Conservation (phyloP, 2,888 invertebrate species). For the Phasia obesa region DNA sequence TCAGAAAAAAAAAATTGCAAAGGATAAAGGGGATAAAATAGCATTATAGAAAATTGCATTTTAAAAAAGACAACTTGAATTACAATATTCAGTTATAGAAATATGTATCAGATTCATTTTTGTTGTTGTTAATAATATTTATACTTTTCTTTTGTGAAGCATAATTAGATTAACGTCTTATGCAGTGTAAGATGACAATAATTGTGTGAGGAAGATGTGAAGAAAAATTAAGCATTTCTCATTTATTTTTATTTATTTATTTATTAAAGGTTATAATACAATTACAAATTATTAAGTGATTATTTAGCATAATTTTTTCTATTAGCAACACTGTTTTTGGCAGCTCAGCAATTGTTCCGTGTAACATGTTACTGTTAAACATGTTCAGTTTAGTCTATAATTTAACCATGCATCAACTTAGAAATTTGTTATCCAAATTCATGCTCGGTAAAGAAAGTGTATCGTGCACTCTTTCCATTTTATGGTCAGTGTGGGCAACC, state of each 20-base stretch:
- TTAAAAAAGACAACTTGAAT: background rate
- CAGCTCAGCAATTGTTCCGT: no score
- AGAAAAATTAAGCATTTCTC: background rate
- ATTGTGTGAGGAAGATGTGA: background rate
- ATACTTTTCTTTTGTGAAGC: slow-evolving; percentile 11
- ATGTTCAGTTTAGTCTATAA: no score
- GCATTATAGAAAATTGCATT: background rate
- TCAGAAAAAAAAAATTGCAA: background rate
- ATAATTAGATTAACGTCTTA: slow-evolving; percentile 36
- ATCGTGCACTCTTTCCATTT: no score
- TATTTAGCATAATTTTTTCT: no score
- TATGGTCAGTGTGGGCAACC: no score
- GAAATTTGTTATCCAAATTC: no score
- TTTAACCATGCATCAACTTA: no score
- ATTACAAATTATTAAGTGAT: no score
- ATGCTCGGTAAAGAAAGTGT: no score
- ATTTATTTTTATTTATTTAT: background rate
- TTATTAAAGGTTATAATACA: no score
- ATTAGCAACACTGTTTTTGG: no score
- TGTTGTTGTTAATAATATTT: background rate
- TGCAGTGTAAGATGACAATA: slow-evolving; percentile 15
- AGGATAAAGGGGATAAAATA: background rate
- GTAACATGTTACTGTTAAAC: no score
- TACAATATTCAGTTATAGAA: slow-evolving; percentile 48
- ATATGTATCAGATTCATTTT: slow-evolving; percentile 45